Percentiles rank a stretch among this genome's conserved stretches.
Evolutionary conservation across 2,888 invertebrate species (phyloP).

Genomic region (Unio delphinus): DNA sequence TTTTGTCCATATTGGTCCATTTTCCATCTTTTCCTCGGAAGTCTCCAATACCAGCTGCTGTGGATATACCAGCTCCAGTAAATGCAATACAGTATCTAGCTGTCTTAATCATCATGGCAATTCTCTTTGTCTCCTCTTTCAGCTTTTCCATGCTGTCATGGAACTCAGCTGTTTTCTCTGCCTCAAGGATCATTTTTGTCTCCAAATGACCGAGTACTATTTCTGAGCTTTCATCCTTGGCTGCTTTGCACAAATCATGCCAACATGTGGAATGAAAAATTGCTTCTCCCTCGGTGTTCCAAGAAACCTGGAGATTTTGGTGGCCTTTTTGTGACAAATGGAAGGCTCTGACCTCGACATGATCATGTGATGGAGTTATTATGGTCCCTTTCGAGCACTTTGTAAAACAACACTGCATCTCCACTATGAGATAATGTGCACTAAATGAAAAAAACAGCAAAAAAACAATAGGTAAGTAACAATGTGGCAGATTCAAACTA

Average conservation of each 20-base stretch:
- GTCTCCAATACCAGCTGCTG: slow-evolving; percentile 63
- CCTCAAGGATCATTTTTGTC: slow-evolving; percentile 46
- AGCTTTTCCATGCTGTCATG: slow-evolving; percentile 46
- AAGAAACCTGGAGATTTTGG: slow-evolving; percentile 16
- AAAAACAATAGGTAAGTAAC: too few species aligned
- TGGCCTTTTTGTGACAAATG: slow-evolving; percentile 12
- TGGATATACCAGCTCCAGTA: slow-evolving; percentile 65
- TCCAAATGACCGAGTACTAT: slow-evolving; percentile 28
- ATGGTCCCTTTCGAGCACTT: too few species aligned
- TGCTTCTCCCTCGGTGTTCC: slow-evolving; percentile 41
- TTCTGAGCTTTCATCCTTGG: slow-evolving; percentile 9
- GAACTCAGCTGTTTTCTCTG: slow-evolving; percentile 58
- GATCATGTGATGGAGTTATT: too few species aligned
- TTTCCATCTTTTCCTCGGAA: slow-evolving; percentile 60
- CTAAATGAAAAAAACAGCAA: too few species aligned
- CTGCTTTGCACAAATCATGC: slow-evolving; percentile 16
- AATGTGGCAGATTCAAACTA: too few species aligned
- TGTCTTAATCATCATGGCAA: slow-evolving; percentile 46
- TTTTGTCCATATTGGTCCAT: slow-evolving; percentile 59
- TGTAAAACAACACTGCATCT: too few species aligned
- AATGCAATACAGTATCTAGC: slow-evolving; percentile 55
- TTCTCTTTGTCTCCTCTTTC: slow-evolving; percentile 40
- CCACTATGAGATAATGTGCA: too few species aligned
- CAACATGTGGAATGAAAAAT: slow-evolving; percentile 49
- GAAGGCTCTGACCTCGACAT: slow-evolving; percentile 35